These are phyloP conservation scores for Euwallacea fornicatus DNA, from an alignment of 1,140 invertebrate genomes.

Conservation along the genomic window DNA sequence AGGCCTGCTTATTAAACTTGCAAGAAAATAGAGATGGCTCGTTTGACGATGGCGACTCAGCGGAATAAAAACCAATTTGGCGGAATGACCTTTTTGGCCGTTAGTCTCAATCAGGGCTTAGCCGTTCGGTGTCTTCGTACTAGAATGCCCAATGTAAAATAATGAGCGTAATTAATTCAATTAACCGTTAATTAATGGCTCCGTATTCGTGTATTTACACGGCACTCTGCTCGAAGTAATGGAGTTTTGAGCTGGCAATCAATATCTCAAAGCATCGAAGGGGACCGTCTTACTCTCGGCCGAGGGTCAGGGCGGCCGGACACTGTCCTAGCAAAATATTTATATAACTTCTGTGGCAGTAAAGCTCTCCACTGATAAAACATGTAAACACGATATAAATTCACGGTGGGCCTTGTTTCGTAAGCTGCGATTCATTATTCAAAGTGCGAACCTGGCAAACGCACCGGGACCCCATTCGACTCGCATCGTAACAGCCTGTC, in stretches of 20 bases:
- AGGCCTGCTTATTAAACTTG: constrained; percentile 32
- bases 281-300: constrained; percentile 26
- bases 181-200: constrained; percentile 58
- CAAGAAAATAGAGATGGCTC: constrained; percentile 35
- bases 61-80: constrained; percentile 51
- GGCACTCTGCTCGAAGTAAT: constrained; percentile 51
- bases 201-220: constrained; percentile 53
- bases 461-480: constrained; percentile 23
- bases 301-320: constrained; percentile 18
- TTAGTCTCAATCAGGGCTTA: constrained; percentile 51
- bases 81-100: constrained; percentile 47
- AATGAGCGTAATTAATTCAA: constrained; percentile 58
- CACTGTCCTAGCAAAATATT: constrained; percentile 1
- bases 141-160: constrained; percentile 54
- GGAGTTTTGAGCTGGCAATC: constrained; percentile 55
- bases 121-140: constrained; percentile 45
- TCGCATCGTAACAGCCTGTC: constrained; percentile 31
- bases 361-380: constrained; percentile 1
- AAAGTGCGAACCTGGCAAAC: constrained; percentile 27
- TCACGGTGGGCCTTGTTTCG: neutral
- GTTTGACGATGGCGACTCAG: constrained; percentile 43
- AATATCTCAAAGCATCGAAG: constrained; percentile 46
- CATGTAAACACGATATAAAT: constrained; percentile 1
- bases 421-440: constrained; percentile 21
- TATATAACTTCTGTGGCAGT: constrained; percentile 7